Percentiles rank a stretch among this genome's conserved stretches.
Conservation (phyloP, 2,888 invertebrate species). For the Platerodrilus igneus region DNA sequence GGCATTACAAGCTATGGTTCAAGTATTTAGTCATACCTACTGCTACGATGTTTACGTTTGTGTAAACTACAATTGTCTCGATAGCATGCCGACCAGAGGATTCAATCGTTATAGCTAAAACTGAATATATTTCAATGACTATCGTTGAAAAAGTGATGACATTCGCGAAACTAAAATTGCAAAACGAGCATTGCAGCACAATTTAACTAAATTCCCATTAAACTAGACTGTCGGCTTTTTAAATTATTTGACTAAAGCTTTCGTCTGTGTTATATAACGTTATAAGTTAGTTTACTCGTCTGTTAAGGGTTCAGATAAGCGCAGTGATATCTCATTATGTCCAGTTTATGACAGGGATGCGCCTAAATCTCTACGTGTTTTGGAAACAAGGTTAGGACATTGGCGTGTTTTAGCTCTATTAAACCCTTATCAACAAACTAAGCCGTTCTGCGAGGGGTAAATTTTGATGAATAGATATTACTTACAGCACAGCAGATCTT, state of each 20-base stretch:
- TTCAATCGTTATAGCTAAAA: conserved; percentile 14
- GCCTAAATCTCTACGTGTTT: conserved; percentile 24
- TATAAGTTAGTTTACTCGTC: conserved; percentile 31
- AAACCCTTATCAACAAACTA: conserved; percentile 20
- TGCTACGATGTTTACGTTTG: no score
- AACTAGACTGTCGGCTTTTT: conserved; percentile 9
- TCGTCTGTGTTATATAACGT: no score
- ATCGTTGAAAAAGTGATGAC: conserved; percentile 14
- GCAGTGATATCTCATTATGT: conserved; percentile 37
- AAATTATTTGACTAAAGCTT: conserved; percentile 22
- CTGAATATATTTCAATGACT: conserved; percentile 11
- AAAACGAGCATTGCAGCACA: conserved; percentile 12
- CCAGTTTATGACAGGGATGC: conserved; percentile 36
- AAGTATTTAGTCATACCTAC: no score
- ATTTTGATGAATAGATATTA: conserved; percentile 22
- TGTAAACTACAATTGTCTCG: no score
- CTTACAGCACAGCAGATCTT: no score
- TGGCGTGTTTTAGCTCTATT: conserved; percentile 25
- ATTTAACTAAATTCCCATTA: conserved; percentile 16
- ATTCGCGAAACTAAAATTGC: conserved; percentile 16
- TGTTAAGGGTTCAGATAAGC: conserved; percentile 32
- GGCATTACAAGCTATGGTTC: no score
- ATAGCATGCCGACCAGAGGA: no score
- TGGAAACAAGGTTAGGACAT: conserved; percentile 20
- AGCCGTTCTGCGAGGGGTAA: conserved; percentile 18